Evolutionary conservation across 2,113 vertebrate species (phyloP), one percentile per base, ranked within the genome.

Genomic region (Noctilio leporinus): DNA sequence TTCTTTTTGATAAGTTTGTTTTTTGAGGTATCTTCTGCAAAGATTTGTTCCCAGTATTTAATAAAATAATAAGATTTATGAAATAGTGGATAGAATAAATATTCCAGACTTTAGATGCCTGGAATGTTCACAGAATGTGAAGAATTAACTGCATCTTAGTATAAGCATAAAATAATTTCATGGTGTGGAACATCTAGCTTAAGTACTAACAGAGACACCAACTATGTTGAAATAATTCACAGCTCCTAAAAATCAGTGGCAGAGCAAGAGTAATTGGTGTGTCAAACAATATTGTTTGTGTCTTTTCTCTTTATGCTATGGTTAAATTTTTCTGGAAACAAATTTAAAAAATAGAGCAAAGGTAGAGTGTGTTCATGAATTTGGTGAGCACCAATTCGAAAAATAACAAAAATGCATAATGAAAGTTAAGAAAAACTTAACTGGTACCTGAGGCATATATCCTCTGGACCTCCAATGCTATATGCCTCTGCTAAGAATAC

Each of bases 281-380:
- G 10, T 87, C 10, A 65, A 49, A 43, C 33, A 33, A 30, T 65
- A 49, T 35, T 40, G 69, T 94, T 91, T 67, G 38, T 86, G 17
- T 47, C 20, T 77, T 86, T 95, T 95, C 49, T 85, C 30, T 57
- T 64, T 78, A 64, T 70, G n/a, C 14, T 84, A 47, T 51, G 30
- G 43, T 51, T 94, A 72, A 86, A 82, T 85, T 89, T 95, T 84
- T 87, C 51, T 87, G 75, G 47, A 94, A 93, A 94, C 78, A 85
- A 91, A 90, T n/a, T n/a, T 49, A 33, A n/a, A 72, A 95, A 86
- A 84, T 30, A 26, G 35, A 70, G 24, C 14, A 38, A 94, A 87
- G 81, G 12, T 82, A 73, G 43, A 75, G 2, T 51, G 14, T 89
- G 49, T 64, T 94, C n/a, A 86, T 72, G 14, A 86, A 76, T 59